Conservation (phyloP, 2,888 invertebrate species). For the Stenolophus ochropezus region DNA sequence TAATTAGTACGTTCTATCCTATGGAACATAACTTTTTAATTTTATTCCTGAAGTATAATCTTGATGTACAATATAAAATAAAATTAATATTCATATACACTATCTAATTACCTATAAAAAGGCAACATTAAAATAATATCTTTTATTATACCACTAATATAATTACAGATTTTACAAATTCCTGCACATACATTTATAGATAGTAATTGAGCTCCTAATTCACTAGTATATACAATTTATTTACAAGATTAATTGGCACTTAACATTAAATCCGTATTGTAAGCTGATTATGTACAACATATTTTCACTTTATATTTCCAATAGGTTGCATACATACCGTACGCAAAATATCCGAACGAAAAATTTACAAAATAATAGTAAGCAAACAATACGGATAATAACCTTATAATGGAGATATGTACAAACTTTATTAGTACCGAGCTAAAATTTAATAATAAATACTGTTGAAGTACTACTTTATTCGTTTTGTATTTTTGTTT, state of each 20-base stretch:
- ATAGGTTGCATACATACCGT: too few relatives aligned
- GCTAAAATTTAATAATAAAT: background rate
- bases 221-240: constrained; percentile 49
- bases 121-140: constrained; percentile 58
- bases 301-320: too few relatives aligned
- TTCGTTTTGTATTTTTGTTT: background rate
- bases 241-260: constrained; percentile 53
- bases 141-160: constrained; percentile 50
- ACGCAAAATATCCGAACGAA: too few relatives aligned
- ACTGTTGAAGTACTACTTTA: background rate
- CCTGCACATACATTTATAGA: constrained; percentile 48
- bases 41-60: too few relatives aligned
- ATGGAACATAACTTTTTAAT: too few relatives aligned
- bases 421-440: too few relatives aligned
- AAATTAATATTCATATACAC: too few relatives aligned
- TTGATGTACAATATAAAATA: too few relatives aligned
- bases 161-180: constrained; percentile 55
- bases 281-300: too few relatives aligned
- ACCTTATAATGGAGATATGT: constrained; percentile 43
- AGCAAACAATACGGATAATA: background rate
- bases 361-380: too few relatives aligned
- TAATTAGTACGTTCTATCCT: too few relatives aligned
- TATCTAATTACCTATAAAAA: too few relatives aligned
- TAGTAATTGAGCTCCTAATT: constrained; percentile 55
- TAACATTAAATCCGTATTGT: constrained; percentile 3